Conservation (phyloP, 2,113 vertebrate genomes). For the Henicopernis longicauda region DNA sequence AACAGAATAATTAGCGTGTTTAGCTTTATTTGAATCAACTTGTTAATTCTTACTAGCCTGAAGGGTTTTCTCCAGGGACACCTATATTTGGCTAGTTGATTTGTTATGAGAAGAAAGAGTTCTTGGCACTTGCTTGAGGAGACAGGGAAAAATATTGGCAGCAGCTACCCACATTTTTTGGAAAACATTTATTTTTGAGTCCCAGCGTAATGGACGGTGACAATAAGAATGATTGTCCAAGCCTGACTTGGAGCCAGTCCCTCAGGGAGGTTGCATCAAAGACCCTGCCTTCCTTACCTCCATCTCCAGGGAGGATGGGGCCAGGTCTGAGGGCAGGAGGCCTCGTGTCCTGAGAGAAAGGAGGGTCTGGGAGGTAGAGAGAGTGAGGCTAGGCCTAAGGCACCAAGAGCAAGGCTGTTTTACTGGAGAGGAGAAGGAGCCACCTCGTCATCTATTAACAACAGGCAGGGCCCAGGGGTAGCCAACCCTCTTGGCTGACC, state of each 20-base stretch:
- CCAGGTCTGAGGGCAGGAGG: background rate
- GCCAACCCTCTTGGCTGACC: background rate
- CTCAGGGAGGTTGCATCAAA: background rate
- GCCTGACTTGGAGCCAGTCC: background rate
- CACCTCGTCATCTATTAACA: background rate
- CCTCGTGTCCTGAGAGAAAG: background rate
- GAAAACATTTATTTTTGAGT: background rate
- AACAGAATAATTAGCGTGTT: background rate
- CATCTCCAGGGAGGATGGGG: background rate
- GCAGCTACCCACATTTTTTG: background rate
- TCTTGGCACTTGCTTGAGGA: conserved; percentile 6
- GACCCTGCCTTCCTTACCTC: background rate
- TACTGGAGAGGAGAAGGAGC: background rate
- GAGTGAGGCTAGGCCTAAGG: background rate
- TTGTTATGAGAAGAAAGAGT: background rate
- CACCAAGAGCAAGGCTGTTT: background rate
- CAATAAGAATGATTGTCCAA: background rate
- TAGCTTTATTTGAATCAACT: background rate
- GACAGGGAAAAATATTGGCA: background rate
- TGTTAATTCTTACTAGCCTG: background rate
- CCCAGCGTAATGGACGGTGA: background rate
- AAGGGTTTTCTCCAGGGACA: background rate
- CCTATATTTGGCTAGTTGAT: background rate
- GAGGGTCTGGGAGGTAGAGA: background rate
- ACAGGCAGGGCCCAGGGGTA: background rate